Evolutionary conservation across 2,888 invertebrate genomes (phyloP), one percentile per base, ranked within the genome.

Genomic region (Axea sp.): DNA sequence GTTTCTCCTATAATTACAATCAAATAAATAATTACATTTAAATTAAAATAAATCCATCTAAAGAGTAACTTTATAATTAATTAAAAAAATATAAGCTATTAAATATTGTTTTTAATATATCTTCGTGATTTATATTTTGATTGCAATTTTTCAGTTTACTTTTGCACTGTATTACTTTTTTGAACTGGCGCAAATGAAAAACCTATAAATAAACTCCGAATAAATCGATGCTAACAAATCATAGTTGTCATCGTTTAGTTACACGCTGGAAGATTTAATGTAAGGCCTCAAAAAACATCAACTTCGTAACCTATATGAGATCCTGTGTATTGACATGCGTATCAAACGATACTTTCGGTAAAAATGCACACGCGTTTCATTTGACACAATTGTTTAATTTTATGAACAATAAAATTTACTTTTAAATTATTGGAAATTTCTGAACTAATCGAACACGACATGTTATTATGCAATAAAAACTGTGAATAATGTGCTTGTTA

Each of bases 401-500:
- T 1, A n/a, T 15, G n/a, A n/a, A n/a, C n/a, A n/a, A n/a, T n/a
- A n/a, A n/a, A n/a, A n/a, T 24, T 3, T 24, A 3, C 28, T 14
- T 43, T 43, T 12, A 8, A 28, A 9, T n/a, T 5, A 28, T 14
- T 28, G 12, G 3, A 49, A 31, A 22, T 6, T 22, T 9, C 26
- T 35, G 7, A 37, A 35, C 14, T 37, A 30, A 51, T 51, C 31
- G 19, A 26, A 2, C 5, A 14, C 8, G 3, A 3, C 43, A 5
- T 9, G 17, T 15, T 12, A 22, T 31, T 37, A 51, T 7, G 37
- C 22, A 51, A 37, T 8, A 31, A 22, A 45, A 31, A 49, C 3
- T 30, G 8, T 22, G 22, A 49, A 22, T 35, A 26, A 51, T 24
- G 17, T 24, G 35, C 19, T 51, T 9, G 35, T 24, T 49, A 33